Conservation (phyloP, 2,888 invertebrate genomes). For the Rhogogaster chlorosoma region DNA sequence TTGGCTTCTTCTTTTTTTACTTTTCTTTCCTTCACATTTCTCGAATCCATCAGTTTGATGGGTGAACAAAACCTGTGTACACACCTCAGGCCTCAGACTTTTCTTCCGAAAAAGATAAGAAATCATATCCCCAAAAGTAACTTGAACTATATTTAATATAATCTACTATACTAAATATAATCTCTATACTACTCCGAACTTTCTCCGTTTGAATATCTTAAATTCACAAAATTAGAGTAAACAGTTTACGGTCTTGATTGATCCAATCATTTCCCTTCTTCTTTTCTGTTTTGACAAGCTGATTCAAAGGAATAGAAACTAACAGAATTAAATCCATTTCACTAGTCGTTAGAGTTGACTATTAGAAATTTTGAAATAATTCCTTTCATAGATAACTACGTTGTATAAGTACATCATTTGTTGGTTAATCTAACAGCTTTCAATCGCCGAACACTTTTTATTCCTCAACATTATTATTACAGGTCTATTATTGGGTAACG, state of each 20-base stretch:
- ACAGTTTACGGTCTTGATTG: neutral
- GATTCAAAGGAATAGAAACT: neutral
- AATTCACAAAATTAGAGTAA: neutral
- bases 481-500: neutral
- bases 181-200: neutral
- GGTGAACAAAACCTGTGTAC: neutral
- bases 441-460: neutral
- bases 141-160: neutral
- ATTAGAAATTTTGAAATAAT: neutral
- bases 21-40: neutral
- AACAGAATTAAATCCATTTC: neutral
- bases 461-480: neutral
- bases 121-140: neutral
- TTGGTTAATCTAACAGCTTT: neutral
- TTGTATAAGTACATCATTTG: neutral
- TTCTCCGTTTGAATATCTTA: neutral
- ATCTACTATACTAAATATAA: neutral
- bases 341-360: neutral
- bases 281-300: neutral
- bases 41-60: conserved; percentile 34
- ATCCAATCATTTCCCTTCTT: neutral
- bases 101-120: conserved; percentile 1
- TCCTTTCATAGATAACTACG: neutral
- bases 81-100: neutral
- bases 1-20: neutral